Evolutionary conservation across 2,888 invertebrate genomes (phyloP).

Genomic region (Pardosa pseudoannulata): DNA sequence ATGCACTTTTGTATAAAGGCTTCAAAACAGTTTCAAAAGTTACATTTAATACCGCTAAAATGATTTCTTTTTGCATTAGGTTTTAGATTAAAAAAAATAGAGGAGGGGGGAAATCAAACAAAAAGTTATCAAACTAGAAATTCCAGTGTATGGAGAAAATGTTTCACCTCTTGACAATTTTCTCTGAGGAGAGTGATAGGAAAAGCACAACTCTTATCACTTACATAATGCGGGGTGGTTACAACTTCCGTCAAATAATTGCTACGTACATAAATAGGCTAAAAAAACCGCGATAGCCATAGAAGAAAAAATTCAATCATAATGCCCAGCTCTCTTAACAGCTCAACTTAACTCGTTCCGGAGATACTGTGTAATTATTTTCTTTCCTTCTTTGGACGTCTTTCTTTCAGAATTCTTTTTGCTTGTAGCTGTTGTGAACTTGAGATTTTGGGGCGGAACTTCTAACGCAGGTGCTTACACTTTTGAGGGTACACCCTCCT

Average conservation of each 20-base stretch:
- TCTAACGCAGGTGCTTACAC: conserved; percentile 63
- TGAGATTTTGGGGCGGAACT: conserved; percentile 61
- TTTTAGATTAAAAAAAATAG: no score
- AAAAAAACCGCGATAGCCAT: conserved; percentile 33
- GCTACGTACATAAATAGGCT: conserved; percentile 38
- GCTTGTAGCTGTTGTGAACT: conserved; percentile 29
- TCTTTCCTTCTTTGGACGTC: conserved; percentile 15
- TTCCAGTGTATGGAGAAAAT: no score
- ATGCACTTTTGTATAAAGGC: no score
- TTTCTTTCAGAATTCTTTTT: conserved; percentile 4
- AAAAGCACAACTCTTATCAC: conserved; percentile 52
- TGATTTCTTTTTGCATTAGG: no score
- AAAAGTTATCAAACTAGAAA: no score
- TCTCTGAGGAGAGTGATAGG: not conserved
- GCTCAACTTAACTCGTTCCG: conserved; percentile 39
- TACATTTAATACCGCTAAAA: no score
- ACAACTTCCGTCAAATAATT: conserved; percentile 64
- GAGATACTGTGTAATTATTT: conserved; percentile 66
- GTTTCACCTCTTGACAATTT: no score
- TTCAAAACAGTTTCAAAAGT: no score
- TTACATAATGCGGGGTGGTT: conserved; percentile 56
- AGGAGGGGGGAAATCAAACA: no score
- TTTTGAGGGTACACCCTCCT: conserved; percentile 54
- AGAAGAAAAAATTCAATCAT: conserved; percentile 21
- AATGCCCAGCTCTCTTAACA: conserved; percentile 35